These are phyloP conservation scores for Ennomos quercinarius DNA, from an alignment of 2,888 invertebrate species.

Conservation along the genomic window DNA sequence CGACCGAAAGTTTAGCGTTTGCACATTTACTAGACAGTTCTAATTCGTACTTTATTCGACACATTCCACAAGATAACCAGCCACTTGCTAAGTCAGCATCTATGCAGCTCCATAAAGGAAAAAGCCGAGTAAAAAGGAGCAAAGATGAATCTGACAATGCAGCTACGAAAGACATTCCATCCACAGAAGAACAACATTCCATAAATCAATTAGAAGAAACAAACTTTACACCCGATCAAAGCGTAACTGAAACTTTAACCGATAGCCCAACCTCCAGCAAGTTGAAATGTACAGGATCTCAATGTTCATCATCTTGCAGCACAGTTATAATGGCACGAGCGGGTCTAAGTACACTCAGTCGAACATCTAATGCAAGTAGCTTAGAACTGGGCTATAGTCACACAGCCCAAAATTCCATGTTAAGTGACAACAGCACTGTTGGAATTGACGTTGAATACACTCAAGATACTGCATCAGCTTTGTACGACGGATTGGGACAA, in stretches of 20 bases:
- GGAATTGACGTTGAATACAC: slow-evolving; percentile 88
- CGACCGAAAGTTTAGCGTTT: slow-evolving; percentile 93
- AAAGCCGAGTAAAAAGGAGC: slow-evolving; percentile 60
- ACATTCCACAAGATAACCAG: slow-evolving; percentile 63
- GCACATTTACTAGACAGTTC: slow-evolving; percentile 90
- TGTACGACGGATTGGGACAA: slow-evolving; percentile 81
- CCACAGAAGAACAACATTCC: slow-evolving; percentile 56
- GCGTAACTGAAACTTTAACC: slow-evolving; percentile 76
- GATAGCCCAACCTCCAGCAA: slow-evolving; percentile 86
- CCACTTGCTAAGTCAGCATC: slow-evolving; percentile 71
- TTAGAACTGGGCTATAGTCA: slow-evolving; percentile 94
- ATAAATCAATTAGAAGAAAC: slow-evolving; percentile 65
- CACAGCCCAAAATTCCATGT: slow-evolving; percentile 93
- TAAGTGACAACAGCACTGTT: slow-evolving; percentile 89
- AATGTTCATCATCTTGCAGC: slow-evolving; percentile 94
- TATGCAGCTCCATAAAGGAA: slow-evolving; percentile 68
- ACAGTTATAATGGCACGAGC: slow-evolving; percentile 91
- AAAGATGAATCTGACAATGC: slow-evolving; percentile 64
- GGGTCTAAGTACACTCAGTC: slow-evolving; percentile 81
- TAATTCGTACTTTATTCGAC: slow-evolving; percentile 72
- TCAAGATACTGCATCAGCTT: slow-evolving; percentile 85
- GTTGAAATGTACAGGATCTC: slow-evolving; percentile 89
- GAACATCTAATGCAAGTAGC: slow-evolving; percentile 92
- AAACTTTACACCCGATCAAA: slow-evolving; percentile 71
- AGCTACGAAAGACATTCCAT: slow-evolving; percentile 53